Conservation (phyloP, 2,113 vertebrate species). For the Aplodontia rufa region DNA sequence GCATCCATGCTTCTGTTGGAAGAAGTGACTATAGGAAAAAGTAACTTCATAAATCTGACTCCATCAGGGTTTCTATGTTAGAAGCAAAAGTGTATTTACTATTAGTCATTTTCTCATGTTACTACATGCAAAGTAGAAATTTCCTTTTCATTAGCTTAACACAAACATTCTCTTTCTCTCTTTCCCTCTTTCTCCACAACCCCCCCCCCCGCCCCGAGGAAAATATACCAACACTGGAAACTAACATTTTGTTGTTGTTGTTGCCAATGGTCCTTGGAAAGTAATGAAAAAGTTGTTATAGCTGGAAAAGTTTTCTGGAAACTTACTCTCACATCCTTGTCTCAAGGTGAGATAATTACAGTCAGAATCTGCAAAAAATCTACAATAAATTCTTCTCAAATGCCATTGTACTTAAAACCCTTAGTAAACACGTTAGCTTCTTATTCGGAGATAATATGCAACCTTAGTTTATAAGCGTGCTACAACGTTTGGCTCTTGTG, state of each 20-base stretch:
- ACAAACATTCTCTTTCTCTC: too few species aligned
- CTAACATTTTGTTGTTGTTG: neutral
- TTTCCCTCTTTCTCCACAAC: too few species aligned
- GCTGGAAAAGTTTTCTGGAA: neutral
- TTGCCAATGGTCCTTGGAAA: neutral
- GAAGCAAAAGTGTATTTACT: conserved; percentile 25
- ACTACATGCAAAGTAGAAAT: neutral
- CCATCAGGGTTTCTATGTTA: neutral
- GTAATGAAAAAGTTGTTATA: conserved; percentile 29
- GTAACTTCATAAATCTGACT: neutral
- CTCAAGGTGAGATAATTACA: neutral
- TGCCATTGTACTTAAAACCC: neutral
- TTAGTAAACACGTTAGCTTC: neutral
- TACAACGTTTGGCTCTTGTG: neutral
- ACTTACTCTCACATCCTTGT: neutral
- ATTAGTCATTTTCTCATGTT: neutral
- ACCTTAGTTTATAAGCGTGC: neutral
- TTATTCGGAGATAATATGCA: neutral
- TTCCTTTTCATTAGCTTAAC: neutral
- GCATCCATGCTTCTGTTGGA: neutral
- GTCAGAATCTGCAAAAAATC: conserved; percentile 18
- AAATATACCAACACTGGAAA: neutral
- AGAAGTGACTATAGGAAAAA: neutral
- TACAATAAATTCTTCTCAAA: neutral
- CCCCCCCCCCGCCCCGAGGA: neutral